phyloP scores from a whole-genome alignment of 2,797 vertebrate genomes.

The Uromys caudimaculatus region DNA sequence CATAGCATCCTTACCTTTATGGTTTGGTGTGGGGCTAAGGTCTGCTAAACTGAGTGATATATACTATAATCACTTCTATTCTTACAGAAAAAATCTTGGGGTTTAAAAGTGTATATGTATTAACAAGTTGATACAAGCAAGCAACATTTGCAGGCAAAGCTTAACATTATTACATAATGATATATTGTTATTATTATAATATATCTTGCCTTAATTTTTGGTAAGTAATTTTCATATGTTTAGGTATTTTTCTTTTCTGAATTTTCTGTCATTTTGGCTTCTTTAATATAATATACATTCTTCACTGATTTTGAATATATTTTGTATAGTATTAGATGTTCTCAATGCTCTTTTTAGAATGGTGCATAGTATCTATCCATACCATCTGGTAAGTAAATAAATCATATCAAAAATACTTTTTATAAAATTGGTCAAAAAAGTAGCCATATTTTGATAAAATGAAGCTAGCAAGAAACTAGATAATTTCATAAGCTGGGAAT shows the following conservation, averaged over 20 bases:
- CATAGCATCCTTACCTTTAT: neutral
- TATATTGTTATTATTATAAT: neutral
- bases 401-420: neutral
- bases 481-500: constrained; percentile 15
- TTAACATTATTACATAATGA: neutral
- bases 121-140: neutral
- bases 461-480: neutral
- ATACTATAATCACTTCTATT: neutral
- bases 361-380: neutral
- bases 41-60: neutral
- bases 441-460: neutral
- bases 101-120: neutral
- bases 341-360: neutral
- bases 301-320: neutral
- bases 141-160: neutral
- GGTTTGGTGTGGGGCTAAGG: neutral
- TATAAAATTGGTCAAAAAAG: neutral
- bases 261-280: neutral
- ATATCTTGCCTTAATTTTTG: constrained; percentile 19
- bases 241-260: neutral
- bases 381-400: neutral
- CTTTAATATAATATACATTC: neutral
- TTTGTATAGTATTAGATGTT: neutral
- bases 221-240: constrained; percentile 4
- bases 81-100: neutral